These are phyloP conservation scores for Polypterus senegalus DNA, from an alignment of 2,113 vertebrate genomes.

Conservation along the genomic window DNA sequence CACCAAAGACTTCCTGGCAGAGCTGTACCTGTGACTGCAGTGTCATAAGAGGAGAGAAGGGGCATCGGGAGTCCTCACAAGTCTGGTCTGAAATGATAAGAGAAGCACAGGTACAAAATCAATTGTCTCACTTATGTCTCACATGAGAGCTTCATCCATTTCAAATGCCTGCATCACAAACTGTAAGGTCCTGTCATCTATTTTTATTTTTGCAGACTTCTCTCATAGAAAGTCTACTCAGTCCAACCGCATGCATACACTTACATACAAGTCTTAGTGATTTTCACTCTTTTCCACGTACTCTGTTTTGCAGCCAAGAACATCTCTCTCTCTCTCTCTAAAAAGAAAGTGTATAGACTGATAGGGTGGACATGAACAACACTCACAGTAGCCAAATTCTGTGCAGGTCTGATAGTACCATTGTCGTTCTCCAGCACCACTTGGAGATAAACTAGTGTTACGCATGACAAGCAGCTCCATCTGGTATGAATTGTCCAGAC, in stretches of 20 bases:
- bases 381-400: conserved; percentile 73
- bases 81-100: conserved; percentile 49
- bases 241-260: too few species aligned
- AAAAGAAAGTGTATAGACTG: conserved; percentile 11
- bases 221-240: too few species aligned
- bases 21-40: conserved; percentile 40
- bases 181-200: too few species aligned
- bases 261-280: too few species aligned
- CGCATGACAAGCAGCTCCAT: conserved; percentile 37
- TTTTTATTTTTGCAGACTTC: too few species aligned
- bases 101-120: too few species aligned
- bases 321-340: not conserved
- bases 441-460: conserved; percentile 22
- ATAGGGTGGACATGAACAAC: conserved; percentile 10
- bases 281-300: too few species aligned
- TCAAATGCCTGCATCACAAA: too few species aligned
- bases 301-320: too few species aligned
- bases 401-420: conserved; percentile 75
- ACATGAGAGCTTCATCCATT: too few species aligned
- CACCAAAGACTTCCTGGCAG: conserved; percentile 54
- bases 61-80: conserved; percentile 52
- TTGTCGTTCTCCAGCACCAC: conserved; percentile 37
- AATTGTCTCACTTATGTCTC: too few species aligned
- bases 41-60: conserved; percentile 49
- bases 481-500: conserved; percentile 46